A percentile compares a stretch with the other conserved stretches of the same genome.
phyloP scores from a whole-genome alignment of 2,113 vertebrate species.

The Cranoglanis bouderius region DNA sequence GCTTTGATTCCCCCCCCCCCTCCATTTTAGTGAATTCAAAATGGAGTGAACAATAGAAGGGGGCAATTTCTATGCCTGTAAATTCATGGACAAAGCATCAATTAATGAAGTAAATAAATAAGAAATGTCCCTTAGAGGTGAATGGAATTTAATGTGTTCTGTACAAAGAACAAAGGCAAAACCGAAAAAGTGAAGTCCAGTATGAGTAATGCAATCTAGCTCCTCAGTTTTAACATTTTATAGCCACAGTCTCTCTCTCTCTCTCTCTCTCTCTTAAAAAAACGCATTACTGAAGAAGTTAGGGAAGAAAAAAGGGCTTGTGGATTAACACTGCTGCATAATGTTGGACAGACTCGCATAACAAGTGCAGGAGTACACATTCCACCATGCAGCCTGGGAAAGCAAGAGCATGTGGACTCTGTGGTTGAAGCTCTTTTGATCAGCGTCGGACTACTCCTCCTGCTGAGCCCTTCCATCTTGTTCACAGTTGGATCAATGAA shows the following conservation, averaged over 20 bases:
- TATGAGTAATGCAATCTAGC: not conserved
- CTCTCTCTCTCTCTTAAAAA: not conserved
- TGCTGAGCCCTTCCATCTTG: constrained; percentile 47
- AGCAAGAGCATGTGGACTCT: constrained; percentile 35
- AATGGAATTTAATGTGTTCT: constrained; percentile 4
- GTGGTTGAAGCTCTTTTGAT: constrained; percentile 52
- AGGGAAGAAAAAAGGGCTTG: not conserved
- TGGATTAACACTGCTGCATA: constrained; percentile 1
- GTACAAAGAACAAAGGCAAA: constrained; percentile 18
- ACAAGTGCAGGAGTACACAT: constrained; percentile 16
- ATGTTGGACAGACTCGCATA: constrained; percentile 12
- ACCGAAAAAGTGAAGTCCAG: not conserved
- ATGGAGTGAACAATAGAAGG: constrained; percentile 70
- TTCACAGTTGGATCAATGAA: constrained; percentile 71
- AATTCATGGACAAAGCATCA: constrained; percentile 62
- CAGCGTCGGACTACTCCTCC: constrained; percentile 52
- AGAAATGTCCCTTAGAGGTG: constrained; percentile 24
- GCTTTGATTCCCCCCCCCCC: constrained; percentile 72
- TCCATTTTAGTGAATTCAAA: constrained; percentile 69
- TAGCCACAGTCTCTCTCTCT: not conserved
- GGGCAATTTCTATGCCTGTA: constrained; percentile 56
- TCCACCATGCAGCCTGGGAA: constrained; percentile 35
- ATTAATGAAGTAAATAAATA: constrained; percentile 67
- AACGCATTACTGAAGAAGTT: not conserved
- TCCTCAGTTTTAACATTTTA: not conserved